Evolutionary conservation across 1,140 invertebrate genomes (phyloP).

Genomic region (Megathymus violae): DNA sequence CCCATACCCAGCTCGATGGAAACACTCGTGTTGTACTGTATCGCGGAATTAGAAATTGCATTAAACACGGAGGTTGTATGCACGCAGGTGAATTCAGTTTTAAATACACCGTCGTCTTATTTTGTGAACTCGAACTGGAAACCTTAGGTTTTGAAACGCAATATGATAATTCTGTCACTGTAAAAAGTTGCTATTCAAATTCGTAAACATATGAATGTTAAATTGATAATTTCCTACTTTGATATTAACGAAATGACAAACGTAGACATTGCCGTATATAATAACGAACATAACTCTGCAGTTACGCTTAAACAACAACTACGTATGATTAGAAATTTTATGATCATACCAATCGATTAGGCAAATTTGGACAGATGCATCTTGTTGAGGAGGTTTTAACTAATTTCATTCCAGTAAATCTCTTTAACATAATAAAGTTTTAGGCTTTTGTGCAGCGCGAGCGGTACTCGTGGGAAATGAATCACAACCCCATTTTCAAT

Average conservation of each 20-base stretch:
- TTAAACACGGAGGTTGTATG: conserved; percentile 66
- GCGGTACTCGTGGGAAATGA: conserved; percentile 78
- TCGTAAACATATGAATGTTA: no score
- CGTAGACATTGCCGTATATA: conserved; percentile 9
- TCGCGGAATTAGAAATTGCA: conserved; percentile 52
- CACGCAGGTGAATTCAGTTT: conserved; percentile 42
- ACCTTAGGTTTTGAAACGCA: no score
- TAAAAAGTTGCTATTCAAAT: not conserved
- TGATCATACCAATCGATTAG: not conserved
- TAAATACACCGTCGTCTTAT: no score
- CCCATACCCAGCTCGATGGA: conserved; percentile 45
- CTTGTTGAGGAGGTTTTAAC: conserved; percentile 29
- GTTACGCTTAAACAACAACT: not conserved
- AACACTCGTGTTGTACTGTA: conserved; percentile 56
- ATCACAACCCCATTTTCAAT: conserved; percentile 83
- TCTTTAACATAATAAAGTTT: conserved; percentile 64
- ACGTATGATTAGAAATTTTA: conserved; percentile 28
- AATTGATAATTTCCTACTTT: no score
- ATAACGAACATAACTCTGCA: not conserved
- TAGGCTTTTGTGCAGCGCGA: conserved; percentile 58
- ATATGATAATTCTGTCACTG: no score
- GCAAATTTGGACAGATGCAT: conserved; percentile 39
- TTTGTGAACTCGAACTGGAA: no score
- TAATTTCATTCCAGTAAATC: conserved; percentile 43
- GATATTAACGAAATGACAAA: no score